phyloP scores from a whole-genome alignment of 2,888 invertebrate species.

The Agriopis aurantiaria region DNA sequence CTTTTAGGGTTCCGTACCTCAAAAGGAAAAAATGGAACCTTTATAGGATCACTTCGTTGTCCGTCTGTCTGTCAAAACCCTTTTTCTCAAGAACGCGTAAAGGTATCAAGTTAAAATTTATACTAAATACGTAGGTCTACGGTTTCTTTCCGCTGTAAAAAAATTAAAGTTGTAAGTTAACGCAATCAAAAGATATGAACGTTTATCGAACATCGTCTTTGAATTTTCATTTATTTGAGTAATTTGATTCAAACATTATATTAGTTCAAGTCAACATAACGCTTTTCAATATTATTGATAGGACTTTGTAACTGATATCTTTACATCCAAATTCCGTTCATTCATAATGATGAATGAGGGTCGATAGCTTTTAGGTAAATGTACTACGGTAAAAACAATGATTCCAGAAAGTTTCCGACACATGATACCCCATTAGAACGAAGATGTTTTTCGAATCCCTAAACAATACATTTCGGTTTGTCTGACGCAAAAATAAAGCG shows the following conservation, averaged over 20 bases:
- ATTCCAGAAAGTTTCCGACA: constrained; percentile 26
- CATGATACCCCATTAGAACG: constrained; percentile 26
- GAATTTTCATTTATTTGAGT: too few species aligned
- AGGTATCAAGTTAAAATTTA: too few species aligned
- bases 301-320: constrained; percentile 12
- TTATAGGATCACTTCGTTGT: too few species aligned
- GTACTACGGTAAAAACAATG: constrained; percentile 30
- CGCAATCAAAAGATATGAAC: too few species aligned
- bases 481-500: constrained; percentile 17
- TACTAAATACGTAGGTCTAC: too few species aligned
- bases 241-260: background rate
- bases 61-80: too few species aligned
- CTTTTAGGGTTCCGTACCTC: too few species aligned
- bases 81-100: too few species aligned
- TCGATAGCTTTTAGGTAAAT: constrained; percentile 35
- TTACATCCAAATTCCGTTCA: constrained; percentile 5
- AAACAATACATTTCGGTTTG: constrained; percentile 14
- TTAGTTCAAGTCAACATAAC: background rate
- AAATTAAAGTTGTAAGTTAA: too few species aligned
- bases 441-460: constrained; percentile 32
- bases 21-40: too few species aligned
- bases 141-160: too few species aligned
- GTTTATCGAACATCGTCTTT: too few species aligned
- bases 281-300: constrained; percentile 3
- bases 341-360: constrained; percentile 28